Percentiles rank a stretch among this genome's conserved stretches.
These are phyloP conservation scores for Salticus scenicus DNA, from an alignment of 2,888 invertebrate species.

Conservation along the genomic window DNA sequence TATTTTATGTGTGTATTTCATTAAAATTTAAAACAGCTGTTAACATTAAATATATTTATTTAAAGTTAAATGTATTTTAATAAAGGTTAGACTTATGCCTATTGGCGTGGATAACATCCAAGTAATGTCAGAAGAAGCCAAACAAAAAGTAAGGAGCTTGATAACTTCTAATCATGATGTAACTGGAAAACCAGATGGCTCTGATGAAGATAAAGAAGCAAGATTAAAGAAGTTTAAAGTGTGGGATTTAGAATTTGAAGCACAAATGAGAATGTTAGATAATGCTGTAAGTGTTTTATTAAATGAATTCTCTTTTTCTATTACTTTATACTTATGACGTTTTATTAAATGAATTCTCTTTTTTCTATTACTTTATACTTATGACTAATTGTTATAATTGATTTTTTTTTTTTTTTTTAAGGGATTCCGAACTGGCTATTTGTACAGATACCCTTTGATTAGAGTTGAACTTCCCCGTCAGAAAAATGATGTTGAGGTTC, in stretches of 20 bases:
- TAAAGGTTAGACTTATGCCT: constrained; percentile 79
- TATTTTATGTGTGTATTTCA: too few species aligned
- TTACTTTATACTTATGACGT: too few species aligned
- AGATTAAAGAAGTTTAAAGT: constrained; percentile 84
- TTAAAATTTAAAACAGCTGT: too few species aligned
- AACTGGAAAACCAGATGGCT: constrained; percentile 72
- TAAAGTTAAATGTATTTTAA: too few species aligned
- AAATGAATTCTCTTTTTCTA: neutral
- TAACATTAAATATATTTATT: too few species aligned
- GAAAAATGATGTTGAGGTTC: constrained; percentile 96
- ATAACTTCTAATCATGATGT: constrained; percentile 74
- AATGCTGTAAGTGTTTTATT: constrained; percentile 83
- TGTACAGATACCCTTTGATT: constrained; percentile 90
- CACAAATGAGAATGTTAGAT: constrained; percentile 96
- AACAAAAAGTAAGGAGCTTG: constrained; percentile 78
- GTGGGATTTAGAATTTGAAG: constrained; percentile 96
- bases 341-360: neutral
- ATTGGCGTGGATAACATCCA: constrained; percentile 87
- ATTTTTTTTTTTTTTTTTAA: constrained; percentile 73
- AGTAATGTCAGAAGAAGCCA: constrained; percentile 84
- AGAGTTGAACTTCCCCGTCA: constrained; percentile 92
- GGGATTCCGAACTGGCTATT: constrained; percentile 97
- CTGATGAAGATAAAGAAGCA: constrained; percentile 79
- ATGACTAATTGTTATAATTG: neutral
- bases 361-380: neutral